These are phyloP conservation scores for Takifugu bimaculatus DNA, from an alignment of 2,113 vertebrate genomes.

Conservation along the genomic window DNA sequence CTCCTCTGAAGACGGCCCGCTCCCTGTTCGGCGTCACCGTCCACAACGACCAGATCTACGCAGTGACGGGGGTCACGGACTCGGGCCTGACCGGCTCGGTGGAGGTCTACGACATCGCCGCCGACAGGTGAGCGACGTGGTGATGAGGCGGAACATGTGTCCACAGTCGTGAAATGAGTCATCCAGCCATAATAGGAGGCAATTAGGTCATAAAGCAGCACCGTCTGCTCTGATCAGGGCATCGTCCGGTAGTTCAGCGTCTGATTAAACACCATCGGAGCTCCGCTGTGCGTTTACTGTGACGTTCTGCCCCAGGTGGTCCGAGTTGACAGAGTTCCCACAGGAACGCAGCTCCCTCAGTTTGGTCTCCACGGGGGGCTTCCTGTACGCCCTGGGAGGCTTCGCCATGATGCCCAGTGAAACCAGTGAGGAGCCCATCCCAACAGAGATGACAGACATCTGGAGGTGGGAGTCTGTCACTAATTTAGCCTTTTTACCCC, in stretches of 20 bases:
- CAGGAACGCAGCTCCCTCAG: conserved; percentile 92
- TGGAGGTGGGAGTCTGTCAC: conserved; percentile 82
- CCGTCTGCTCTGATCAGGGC: not conserved
- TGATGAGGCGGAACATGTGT: conserved; percentile 26
- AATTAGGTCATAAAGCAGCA: conserved; percentile 33
- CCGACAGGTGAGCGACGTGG: conserved; percentile 77
- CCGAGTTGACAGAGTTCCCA: conserved; percentile 85
- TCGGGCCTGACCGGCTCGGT: conserved; percentile 81
- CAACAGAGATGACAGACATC: conserved; percentile 91
- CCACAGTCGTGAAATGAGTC: conserved; percentile 33
- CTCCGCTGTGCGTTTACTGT: conserved; percentile 6
- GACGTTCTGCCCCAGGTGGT: conserved; percentile 79
- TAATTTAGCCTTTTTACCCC: not conserved
- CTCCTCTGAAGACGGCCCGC: conserved; percentile 85
- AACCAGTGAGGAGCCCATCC: conserved; percentile 80
- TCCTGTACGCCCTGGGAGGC: conserved; percentile 87
- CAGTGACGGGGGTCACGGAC: conserved; percentile 88
- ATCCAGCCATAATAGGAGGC: conserved; percentile 3
- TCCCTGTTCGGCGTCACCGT: conserved; percentile 85
- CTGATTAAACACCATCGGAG: conserved; percentile 13
- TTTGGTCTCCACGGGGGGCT: conserved; percentile 79
- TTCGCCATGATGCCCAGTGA: conserved; percentile 90
- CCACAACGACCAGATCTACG: conserved; percentile 84
- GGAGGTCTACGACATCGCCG: conserved; percentile 86
- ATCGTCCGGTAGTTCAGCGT: conserved; percentile 8